Percentiles rank a stretch among this genome's conserved stretches.
Conservation (phyloP, 2,113 vertebrate genomes). For the Oncorhynchus tshawytscha region DNA sequence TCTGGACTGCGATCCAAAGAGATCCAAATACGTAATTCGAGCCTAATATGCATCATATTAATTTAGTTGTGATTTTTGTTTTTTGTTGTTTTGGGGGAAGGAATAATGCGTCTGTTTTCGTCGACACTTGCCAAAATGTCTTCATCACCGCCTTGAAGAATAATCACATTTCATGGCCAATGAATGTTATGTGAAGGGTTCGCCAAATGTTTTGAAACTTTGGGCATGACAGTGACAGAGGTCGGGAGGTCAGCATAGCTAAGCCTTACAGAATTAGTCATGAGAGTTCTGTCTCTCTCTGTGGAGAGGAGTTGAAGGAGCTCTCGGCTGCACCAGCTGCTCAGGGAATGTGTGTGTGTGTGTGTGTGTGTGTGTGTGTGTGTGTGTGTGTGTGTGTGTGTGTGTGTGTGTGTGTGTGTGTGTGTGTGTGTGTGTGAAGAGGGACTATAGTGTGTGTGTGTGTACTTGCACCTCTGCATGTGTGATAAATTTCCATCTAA, state of each 20-base stretch:
- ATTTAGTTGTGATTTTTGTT: not conserved
- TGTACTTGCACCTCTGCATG: too few relatives aligned
- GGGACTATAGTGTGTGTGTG: not conserved
- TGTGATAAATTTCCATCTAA: too few relatives aligned
- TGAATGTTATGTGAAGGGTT: not conserved
- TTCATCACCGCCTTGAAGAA: not conserved
- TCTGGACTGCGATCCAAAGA: slow-evolving; percentile 3
- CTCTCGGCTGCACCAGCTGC: not conserved
- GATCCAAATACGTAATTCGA: not conserved
- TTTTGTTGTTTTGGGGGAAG: not conserved
- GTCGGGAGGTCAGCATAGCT: not conserved
- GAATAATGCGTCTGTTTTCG: not conserved
- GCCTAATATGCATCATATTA: not conserved
- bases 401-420: slow-evolving; percentile 5
- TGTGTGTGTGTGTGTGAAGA: not conserved
- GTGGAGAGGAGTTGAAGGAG: slow-evolving; percentile 1
- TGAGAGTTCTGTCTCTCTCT: not conserved
- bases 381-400: not conserved
- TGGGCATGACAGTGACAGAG: not conserved
- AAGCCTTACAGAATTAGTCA: slow-evolving; percentile 2
- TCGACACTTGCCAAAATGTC: not conserved
- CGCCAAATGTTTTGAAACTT: not conserved
- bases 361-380: slow-evolving; percentile 11
- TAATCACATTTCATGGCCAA: not conserved
- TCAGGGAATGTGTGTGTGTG: slow-evolving; percentile 12